Evolutionary conservation across 2,113 vertebrate genomes (phyloP).

Genomic region (Megaleporinus macrocephalus): DNA sequence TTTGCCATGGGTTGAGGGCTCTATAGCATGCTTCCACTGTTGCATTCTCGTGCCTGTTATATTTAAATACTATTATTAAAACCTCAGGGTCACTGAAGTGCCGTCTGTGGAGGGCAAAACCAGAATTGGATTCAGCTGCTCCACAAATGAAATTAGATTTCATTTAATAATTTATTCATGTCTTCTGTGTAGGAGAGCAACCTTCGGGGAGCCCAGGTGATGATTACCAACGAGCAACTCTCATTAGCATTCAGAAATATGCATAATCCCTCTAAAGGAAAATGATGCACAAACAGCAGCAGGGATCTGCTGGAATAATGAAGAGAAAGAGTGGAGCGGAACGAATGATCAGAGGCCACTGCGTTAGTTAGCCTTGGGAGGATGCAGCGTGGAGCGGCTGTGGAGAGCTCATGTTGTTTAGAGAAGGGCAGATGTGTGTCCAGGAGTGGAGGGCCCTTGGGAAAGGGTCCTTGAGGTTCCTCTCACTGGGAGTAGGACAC

Average conservation of each 20-base stretch:
- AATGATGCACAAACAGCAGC: conserved; percentile 64
- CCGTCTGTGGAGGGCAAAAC: conserved; percentile 60
- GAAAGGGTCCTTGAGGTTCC: conserved; percentile 12
- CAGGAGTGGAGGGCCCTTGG: conserved; percentile 10
- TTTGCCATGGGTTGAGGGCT: conserved; percentile 9
- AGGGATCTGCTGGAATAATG: conserved; percentile 48
- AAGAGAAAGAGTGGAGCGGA: conserved; percentile 40
- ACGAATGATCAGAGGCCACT: conserved; percentile 45
- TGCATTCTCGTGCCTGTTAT: conserved; percentile 41
- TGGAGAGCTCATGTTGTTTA: conserved; percentile 18
- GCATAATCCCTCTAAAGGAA: conserved; percentile 69
- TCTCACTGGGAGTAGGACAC: background rate
- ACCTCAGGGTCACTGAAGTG: conserved; percentile 66
- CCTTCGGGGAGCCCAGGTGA: conserved; percentile 69
- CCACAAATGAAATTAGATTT: conserved; percentile 72
- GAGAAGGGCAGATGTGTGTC: conserved; percentile 3
- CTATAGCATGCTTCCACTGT: conserved; percentile 25
- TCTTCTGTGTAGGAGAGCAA: conserved; percentile 58
- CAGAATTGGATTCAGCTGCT: conserved; percentile 72
- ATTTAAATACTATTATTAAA: conserved; percentile 64
- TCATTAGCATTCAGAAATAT: conserved; percentile 72
- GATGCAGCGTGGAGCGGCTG: background rate
- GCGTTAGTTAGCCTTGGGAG: conserved; percentile 42
- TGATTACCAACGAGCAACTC: conserved; percentile 72
- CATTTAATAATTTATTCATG: conserved; percentile 79